Evolutionary conservation across 2,797 vertebrate genomes (phyloP).

Genomic region (Muscicapa striata): DNA sequence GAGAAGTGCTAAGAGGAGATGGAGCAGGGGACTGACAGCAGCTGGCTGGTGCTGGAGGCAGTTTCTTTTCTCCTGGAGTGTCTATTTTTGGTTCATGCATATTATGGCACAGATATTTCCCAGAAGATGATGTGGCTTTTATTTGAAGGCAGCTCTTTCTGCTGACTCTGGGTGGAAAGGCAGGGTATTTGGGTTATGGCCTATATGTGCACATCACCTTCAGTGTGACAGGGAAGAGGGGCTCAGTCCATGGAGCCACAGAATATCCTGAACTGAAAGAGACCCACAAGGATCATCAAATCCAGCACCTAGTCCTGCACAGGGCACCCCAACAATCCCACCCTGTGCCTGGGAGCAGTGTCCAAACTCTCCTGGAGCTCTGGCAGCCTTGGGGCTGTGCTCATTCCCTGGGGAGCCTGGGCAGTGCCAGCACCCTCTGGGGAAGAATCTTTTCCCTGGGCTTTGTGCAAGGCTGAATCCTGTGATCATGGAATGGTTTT

Average conservation of each 20-base stretch:
- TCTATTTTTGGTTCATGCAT: constrained; percentile 56
- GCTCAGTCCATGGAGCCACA: not conserved
- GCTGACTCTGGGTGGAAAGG: constrained; percentile 39
- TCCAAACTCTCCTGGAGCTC: not conserved
- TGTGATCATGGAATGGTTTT: not conserved
- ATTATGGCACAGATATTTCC: constrained; percentile 44
- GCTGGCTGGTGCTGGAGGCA: not conserved
- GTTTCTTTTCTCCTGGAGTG: not conserved
- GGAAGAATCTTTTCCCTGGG: not conserved
- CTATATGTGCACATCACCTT: not conserved
- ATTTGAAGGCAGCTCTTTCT: constrained; percentile 31
- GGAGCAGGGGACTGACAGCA: not conserved
- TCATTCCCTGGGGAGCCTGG: not conserved
- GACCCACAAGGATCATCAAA: not conserved
- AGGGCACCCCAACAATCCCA: not conserved
- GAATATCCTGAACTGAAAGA: not conserved
- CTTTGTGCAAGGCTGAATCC: not conserved
- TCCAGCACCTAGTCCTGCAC: too few species aligned
- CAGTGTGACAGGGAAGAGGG: not conserved
- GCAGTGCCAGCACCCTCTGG: not conserved
- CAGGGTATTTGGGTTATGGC: constrained; percentile 13
- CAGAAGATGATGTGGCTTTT: constrained; percentile 42
- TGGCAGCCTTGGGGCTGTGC: fast-evolving
- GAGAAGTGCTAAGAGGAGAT: not conserved
- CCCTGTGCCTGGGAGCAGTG: not conserved